Percentiles rank a stretch among this genome's conserved stretches.
Conservation (phyloP, 2,113 vertebrate species). For the Cebidichthys violaceus region DNA sequence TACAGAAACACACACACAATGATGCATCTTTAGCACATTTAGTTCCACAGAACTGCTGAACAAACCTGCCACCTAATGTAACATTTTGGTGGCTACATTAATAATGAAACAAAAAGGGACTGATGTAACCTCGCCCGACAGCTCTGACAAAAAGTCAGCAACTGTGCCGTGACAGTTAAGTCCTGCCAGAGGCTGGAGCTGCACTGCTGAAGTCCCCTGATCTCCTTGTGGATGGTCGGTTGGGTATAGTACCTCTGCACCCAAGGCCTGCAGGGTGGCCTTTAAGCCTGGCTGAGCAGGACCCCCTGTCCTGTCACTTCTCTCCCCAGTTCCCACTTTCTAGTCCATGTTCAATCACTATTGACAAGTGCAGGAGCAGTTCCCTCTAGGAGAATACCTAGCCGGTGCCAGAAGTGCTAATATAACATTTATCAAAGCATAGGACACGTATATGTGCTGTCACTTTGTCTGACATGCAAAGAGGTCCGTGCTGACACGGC, state of each 20-base stretch:
- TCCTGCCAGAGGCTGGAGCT: constrained; percentile 84
- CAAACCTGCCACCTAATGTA: constrained; percentile 39
- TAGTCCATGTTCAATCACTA: constrained; percentile 87
- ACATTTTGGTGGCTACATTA: constrained; percentile 44
- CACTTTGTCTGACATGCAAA: constrained; percentile 88
- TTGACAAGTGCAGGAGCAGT: constrained; percentile 92
- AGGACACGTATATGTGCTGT: constrained; percentile 83
- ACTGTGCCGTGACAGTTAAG: constrained; percentile 69
- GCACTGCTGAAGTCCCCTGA: constrained; percentile 43
- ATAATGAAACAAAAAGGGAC: constrained; percentile 69
- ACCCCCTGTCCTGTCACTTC: constrained; percentile 76
- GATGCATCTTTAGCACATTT: constrained; percentile 20
- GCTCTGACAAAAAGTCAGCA: constrained; percentile 79
- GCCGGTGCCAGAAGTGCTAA: constrained; percentile 91
- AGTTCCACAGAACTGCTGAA: constrained; percentile 37
- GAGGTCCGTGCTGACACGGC: constrained; percentile 79
- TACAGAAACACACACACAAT: constrained; percentile 5
- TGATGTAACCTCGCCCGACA: constrained; percentile 88
- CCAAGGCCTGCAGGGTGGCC: constrained; percentile 89
- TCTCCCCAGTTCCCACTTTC: constrained; percentile 86
- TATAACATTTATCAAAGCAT: constrained; percentile 91
- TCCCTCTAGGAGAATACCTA: constrained; percentile 88
- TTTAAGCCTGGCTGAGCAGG: constrained; percentile 92
- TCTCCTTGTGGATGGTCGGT: constrained; percentile 55
- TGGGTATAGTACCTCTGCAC: constrained; percentile 78